Base-by-base conservation (phyloP, 37 sponge, comb jelly and placozoan species). In the Halisarca cf. caerulea region DNA sequence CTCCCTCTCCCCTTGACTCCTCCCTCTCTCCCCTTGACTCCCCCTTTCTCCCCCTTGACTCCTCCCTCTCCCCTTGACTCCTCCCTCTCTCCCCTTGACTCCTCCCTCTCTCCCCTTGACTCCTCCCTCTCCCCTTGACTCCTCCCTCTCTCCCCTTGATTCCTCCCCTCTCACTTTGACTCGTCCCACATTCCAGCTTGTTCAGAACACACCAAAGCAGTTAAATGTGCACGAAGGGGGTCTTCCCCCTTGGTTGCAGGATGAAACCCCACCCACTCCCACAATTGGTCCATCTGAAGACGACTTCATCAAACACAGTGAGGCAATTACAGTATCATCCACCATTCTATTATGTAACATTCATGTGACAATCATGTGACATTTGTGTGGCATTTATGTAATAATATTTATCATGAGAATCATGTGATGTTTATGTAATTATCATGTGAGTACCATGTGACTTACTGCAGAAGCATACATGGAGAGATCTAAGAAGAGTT, bases 221-320 rank as follows among this genome's bases (percentile, higher is more conserved):
- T 84, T 86, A 21, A 93, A 93, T 77, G 61, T 93, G 1, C 93
- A 93, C 83, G 80, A 90, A 11, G 93, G 93, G 59, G 93, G 91
- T 66, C 80, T 87, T 3, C 93, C 93, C 40, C 93, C 93, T 14
- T 93, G 93, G 93, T 69, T 93, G 55, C 80, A 54, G 42, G 79
- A 82, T 21, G 93, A 89, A 28, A 83, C 84, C 15, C 57, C 32
- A 2, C 33, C 34, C 20, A n/a, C 33, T 20, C 9, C 37, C 15
- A 2, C 30, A 39, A 82, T 89, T 84, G 93, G 93, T 36, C 93
- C 93, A 0, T 89, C 91, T 0, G 32, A 58, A 35, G 88, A 93
- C 0, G 90, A 83, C 41, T 93, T 93, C 68, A 35, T 81, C 0
- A 37, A 72, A 30, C 87, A 89, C 77, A 89, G 93, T 93, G 45